phyloP scores from a whole-genome alignment of 2,888 invertebrate genomes.

The Oligia strigilis region DNA sequence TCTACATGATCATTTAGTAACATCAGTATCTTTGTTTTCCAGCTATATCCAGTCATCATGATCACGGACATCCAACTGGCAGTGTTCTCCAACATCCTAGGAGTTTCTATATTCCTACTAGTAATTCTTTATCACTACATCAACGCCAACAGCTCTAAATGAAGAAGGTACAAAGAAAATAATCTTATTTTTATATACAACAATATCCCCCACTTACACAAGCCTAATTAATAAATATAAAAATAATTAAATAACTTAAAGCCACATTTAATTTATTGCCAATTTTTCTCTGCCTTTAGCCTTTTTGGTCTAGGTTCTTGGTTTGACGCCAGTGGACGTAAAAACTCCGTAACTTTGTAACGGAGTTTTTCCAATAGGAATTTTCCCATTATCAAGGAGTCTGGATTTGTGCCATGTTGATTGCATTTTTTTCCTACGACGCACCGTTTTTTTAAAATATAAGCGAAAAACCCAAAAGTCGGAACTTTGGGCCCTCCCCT shows the following conservation, averaged over 20 bases:
- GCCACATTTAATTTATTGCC: background rate
- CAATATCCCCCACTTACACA: background rate
- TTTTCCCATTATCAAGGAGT: background rate
- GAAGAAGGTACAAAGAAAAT: constrained; percentile 66
- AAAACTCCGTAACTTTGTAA: too few relatives aligned
- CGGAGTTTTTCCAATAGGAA: background rate
- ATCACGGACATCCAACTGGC: constrained; percentile 99
- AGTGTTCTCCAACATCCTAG: constrained; percentile 98
- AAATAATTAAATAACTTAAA: too few relatives aligned
- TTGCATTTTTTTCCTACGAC: background rate
- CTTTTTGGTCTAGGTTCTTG: background rate
- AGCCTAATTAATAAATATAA: too few relatives aligned
- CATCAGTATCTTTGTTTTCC: constrained; percentile 46
- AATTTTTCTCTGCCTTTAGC: too few relatives aligned
- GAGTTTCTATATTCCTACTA: constrained; percentile 96
- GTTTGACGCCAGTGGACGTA: background rate
- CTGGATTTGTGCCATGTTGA: background rate
- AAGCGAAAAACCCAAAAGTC: too few relatives aligned
- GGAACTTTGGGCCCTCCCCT: background rate
- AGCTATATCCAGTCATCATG: constrained; percentile 90
- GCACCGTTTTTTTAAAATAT: background rate
- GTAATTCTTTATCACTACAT: constrained; percentile 99
- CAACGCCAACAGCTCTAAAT: constrained; percentile 94
- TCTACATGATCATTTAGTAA: background rate
- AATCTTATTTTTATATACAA: background rate